Evolutionary conservation across 2,888 invertebrate genomes (phyloP).

Genomic region (Pandemis cinnamomeana): DNA sequence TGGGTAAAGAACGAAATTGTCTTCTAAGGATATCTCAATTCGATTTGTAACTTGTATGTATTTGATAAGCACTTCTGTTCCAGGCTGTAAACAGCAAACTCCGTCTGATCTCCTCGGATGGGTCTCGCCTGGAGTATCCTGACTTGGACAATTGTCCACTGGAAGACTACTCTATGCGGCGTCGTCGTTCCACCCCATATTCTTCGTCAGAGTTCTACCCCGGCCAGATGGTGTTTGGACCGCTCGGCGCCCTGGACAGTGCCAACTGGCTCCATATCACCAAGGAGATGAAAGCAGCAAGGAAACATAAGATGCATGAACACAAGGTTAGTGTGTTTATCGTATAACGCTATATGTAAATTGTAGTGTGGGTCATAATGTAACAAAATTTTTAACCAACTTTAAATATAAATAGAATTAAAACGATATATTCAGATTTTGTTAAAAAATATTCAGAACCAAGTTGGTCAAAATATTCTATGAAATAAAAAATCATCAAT

Average conservation of each 20-base stretch:
- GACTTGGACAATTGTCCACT: slow-evolving; percentile 89
- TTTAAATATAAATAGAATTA: no score
- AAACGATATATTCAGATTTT: no score
- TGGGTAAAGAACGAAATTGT: no score
- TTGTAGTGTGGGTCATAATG: no score
- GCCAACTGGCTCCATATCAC: slow-evolving; percentile 92
- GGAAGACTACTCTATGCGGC: slow-evolving; percentile 88
- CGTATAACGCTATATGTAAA: no score
- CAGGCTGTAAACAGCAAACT: slow-evolving; percentile 87
- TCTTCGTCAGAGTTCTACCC: slow-evolving; percentile 80
- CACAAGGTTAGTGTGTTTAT: slow-evolving; percentile 66
- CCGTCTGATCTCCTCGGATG: slow-evolving; percentile 87
- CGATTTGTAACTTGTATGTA: no score
- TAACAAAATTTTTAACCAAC: no score
- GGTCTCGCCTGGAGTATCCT: slow-evolving; percentile 86
- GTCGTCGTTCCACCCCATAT: slow-evolving; percentile 82
- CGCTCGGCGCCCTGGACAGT: slow-evolving; percentile 89
- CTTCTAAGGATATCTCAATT: no score
- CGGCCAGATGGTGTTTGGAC: slow-evolving; percentile 87
- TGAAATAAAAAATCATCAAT: no score
- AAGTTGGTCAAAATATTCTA: no score
- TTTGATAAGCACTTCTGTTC: neutral
- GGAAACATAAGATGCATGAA: slow-evolving; percentile 84
- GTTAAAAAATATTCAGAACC: no score
- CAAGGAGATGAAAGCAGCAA: slow-evolving; percentile 88